A percentile compares a stretch with the other conserved stretches of the same genome.
Evolutionary conservation across 2,113 vertebrate genomes (phyloP).

Genomic region (Platanista minor): DNA sequence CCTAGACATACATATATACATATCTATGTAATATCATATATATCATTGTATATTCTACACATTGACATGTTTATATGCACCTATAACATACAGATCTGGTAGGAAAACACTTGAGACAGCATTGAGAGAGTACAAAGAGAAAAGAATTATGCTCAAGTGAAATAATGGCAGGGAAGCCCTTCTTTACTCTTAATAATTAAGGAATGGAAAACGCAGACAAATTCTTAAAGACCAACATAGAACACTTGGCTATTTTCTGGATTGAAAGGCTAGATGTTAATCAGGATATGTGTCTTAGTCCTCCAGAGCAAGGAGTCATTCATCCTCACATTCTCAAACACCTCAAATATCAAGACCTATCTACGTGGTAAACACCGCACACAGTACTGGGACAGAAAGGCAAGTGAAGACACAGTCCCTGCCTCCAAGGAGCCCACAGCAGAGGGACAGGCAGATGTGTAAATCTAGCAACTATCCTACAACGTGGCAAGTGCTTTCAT

Average conservation of each 20-base stretch:
- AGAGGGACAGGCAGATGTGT: background rate
- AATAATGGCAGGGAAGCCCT: background rate
- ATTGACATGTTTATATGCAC: background rate
- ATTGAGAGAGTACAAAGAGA: background rate
- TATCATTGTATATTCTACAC: background rate
- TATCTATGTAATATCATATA: background rate
- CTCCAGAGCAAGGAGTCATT: background rate
- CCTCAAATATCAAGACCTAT: background rate
- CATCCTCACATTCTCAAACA: background rate
- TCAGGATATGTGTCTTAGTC: background rate
- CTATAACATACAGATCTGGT: background rate
- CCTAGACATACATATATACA: background rate
- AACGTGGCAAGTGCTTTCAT: background rate
- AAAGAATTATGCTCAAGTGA: background rate
- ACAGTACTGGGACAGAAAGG: background rate
- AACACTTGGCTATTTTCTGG: background rate
- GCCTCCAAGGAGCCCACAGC: background rate
- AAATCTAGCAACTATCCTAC: background rate
- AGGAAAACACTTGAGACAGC: background rate
- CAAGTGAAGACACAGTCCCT: background rate
- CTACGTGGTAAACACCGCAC: background rate
- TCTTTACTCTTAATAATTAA: background rate
- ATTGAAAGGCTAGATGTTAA: background rate
- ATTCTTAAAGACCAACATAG: background rate
- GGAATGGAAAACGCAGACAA: background rate